These are phyloP conservation scores for Schizothorax lantsangensis DNA, from an alignment of 2,797 vertebrate species.

Conservation along the genomic window DNA sequence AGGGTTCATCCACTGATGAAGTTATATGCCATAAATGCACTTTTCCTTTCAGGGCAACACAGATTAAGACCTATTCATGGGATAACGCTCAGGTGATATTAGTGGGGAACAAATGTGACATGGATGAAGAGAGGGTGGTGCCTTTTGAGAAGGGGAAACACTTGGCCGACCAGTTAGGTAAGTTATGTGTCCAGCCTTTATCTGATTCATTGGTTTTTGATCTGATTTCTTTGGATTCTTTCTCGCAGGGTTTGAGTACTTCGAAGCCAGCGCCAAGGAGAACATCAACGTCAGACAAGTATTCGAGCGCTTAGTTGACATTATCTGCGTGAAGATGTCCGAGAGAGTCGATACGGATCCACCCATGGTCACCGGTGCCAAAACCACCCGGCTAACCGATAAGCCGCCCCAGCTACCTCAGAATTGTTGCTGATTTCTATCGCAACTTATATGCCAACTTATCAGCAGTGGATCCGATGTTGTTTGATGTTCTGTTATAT, in stretches of 20 bases:
- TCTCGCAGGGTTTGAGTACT: conserved; percentile 91
- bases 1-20: not conserved
- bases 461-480: conserved; percentile 17
- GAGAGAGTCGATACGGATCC: conserved; percentile 89
- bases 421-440: conserved; percentile 88
- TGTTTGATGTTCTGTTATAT: conserved; percentile 1
- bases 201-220: not conserved
- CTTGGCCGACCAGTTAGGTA: conserved; percentile 93
- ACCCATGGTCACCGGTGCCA: conserved; percentile 78
- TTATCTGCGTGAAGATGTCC: conserved; percentile 97
- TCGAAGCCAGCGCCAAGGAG: conserved; percentile 95
- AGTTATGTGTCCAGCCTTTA: conserved; percentile 39
- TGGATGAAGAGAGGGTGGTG: conserved; percentile 92
- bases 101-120: conserved; percentile 96
- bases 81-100: conserved; percentile 97
- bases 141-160: conserved; percentile 91
- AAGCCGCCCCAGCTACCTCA: conserved; percentile 88
- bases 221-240: not conserved
- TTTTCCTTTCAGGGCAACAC: conserved; percentile 86
- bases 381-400: conserved; percentile 88
- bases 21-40: conserved; percentile 6
- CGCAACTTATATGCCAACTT: conserved; percentile 11
- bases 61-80: conserved; percentile 98
- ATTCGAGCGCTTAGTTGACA: conserved; percentile 94
- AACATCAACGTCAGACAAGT: conserved; percentile 96